Evolutionary conservation across 2,113 vertebrate genomes (phyloP).

Genomic region (Indri indri): DNA sequence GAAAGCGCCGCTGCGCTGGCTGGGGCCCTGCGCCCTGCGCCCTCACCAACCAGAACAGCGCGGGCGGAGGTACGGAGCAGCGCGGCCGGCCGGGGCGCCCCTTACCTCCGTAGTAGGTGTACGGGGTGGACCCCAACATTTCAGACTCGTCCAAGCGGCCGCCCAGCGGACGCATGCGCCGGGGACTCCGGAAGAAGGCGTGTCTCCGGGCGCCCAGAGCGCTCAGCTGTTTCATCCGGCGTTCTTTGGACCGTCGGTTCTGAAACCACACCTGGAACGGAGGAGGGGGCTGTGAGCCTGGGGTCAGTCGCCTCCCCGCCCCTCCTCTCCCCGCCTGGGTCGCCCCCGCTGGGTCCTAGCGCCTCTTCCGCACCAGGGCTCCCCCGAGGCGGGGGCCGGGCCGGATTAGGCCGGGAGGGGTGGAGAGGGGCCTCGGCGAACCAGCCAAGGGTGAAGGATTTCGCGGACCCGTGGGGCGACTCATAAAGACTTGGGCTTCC

Average conservation of each 20-base stretch:
- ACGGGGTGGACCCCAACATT: slow-evolving; percentile 94
- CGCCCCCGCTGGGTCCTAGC: slow-evolving; percentile 53
- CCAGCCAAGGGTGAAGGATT: slow-evolving; percentile 73
- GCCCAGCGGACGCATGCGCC: slow-evolving; percentile 95
- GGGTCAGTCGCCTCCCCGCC: not conserved
- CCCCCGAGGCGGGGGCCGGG: slow-evolving; percentile 16
- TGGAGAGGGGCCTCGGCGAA: slow-evolving; percentile 57
- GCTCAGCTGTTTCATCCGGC: slow-evolving; percentile 96
- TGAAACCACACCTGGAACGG: slow-evolving; percentile 90
- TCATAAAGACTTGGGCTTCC: slow-evolving; percentile 68
- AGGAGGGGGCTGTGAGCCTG: not conserved
- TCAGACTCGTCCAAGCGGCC: slow-evolving; percentile 96
- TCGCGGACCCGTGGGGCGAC: slow-evolving; percentile 50
- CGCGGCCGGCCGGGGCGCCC: not conserved
- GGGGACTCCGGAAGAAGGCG: slow-evolving; percentile 94
- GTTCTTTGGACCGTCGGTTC: slow-evolving; percentile 94
- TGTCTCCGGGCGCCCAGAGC: slow-evolving; percentile 93
- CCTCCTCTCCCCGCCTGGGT: not conserved
- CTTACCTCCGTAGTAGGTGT: slow-evolving; percentile 97
- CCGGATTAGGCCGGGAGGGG: slow-evolving; percentile 64
- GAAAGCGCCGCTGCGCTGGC: rapidly evolving
- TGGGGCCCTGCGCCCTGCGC: not conserved
- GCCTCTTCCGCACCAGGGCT: not conserved
- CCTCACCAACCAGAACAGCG: not conserved
- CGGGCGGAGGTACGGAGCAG: rapidly evolving